Conservation (phyloP, 2,888 invertebrate species). For the Pristionchus mayeri region DNA sequence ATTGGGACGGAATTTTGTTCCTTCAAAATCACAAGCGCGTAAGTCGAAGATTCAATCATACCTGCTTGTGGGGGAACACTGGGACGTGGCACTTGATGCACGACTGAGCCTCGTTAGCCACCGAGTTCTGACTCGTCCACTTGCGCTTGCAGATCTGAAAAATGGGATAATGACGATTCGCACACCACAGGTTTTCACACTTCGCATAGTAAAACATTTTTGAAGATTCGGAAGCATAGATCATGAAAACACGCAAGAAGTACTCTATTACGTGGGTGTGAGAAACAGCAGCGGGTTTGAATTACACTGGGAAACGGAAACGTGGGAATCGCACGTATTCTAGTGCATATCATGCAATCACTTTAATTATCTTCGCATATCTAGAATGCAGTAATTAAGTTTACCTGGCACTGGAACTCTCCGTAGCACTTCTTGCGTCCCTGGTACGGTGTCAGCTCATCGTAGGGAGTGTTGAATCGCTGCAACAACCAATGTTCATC, state of each 20-base stretch:
- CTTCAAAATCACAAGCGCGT: too few species aligned
- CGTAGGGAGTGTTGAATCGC: conserved; percentile 75
- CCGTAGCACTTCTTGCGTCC: conserved; percentile 76
- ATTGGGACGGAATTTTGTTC: too few species aligned
- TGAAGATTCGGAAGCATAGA: too few species aligned
- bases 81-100: conserved; percentile 75
- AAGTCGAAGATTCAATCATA: background rate
- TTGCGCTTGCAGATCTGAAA: conserved; percentile 64
- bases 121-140: conserved; percentile 72
- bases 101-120: conserved; percentile 75
- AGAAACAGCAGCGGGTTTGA: background rate
- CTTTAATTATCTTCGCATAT: too few species aligned
- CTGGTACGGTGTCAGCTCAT: conserved; percentile 75
- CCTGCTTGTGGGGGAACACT: conserved; percentile 76
- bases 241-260: too few species aligned
- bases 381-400: background rate
- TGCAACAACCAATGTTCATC: too few species aligned
- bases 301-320: background rate
- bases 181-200: too few species aligned
- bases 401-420: conserved; percentile 69
- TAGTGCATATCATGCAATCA: too few species aligned
- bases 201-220: too few species aligned
- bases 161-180: too few species aligned
- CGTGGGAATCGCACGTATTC: background rate
- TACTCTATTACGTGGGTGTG: background rate